These are phyloP conservation scores for Octomys mimax DNA, from an alignment of 2,797 vertebrate genomes.

Conservation along the genomic window DNA sequence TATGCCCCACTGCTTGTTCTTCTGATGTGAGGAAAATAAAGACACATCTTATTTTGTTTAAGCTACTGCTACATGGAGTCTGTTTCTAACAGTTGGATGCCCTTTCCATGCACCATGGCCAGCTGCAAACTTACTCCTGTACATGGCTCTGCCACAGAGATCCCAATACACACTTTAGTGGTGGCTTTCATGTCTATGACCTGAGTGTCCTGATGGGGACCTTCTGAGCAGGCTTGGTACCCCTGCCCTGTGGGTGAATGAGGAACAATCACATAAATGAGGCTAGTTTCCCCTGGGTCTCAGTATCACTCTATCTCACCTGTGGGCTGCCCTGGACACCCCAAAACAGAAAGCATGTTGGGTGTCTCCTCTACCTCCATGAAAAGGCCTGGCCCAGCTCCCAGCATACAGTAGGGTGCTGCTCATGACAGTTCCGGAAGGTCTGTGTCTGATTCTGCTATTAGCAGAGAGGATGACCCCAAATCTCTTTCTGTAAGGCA, in stretches of 20 bases:
- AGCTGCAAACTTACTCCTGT: not conserved
- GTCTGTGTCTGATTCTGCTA: not conserved
- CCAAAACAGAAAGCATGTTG: not conserved
- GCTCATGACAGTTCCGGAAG: not conserved
- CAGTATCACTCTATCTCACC: no score
- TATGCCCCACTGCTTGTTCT: not conserved
- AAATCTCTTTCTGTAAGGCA: not conserved
- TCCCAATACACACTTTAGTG: not conserved
- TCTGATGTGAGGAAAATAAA: not conserved
- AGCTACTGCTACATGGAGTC: not conserved
- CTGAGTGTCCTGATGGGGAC: rapidly evolving
- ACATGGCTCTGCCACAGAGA: rapidly evolving
- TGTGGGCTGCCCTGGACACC: rapidly evolving
- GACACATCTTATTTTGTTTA: not conserved
- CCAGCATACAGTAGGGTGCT: rapidly evolving
- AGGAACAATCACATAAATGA: rapidly evolving
- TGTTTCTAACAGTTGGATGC: not conserved
- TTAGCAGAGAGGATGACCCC: not conserved
- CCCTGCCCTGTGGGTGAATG: rapidly evolving
- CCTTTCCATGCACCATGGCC: not conserved
- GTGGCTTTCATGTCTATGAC: rapidly evolving
- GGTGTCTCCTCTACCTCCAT: rapidly evolving
- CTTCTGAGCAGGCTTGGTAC: not conserved
- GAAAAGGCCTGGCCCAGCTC: not conserved
- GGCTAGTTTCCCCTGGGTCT: not conserved